These are phyloP conservation scores for Charanyca ferruginea DNA, from an alignment of 2,888 invertebrate genomes.

Conservation along the genomic window DNA sequence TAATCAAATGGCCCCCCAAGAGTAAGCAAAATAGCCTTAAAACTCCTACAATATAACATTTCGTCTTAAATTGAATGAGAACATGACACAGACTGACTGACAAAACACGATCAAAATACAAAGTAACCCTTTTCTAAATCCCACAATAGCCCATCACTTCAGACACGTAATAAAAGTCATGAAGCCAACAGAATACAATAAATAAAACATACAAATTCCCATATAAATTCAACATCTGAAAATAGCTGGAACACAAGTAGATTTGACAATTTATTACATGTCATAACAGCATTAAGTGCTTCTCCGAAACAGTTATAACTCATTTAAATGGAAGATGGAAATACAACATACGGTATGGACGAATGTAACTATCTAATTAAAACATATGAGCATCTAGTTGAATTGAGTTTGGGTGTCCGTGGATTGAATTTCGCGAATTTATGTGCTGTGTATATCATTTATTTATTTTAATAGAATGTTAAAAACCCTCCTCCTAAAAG, in stretches of 20 bases:
- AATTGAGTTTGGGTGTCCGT: slow-evolving; percentile 39
- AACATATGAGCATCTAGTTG: slow-evolving; percentile 46
- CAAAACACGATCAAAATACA: slow-evolving; percentile 27
- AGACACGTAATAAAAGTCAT: slow-evolving; percentile 55
- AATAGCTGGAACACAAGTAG: slow-evolving; percentile 56
- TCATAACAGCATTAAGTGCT: slow-evolving; percentile 65
- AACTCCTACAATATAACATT: neutral
- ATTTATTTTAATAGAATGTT: too few relatives aligned
- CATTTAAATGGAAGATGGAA: slow-evolving; percentile 75
- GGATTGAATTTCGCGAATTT: slow-evolving; percentile 31
- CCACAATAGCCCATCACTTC: slow-evolving; percentile 40
- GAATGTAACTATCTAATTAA: slow-evolving; percentile 76
- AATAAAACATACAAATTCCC: slow-evolving; percentile 52
- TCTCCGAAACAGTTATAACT: slow-evolving; percentile 77
- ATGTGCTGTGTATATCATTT: neutral
- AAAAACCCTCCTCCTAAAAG: too few relatives aligned
- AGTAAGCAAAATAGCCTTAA: too few relatives aligned
- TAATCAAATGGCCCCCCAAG: too few relatives aligned
- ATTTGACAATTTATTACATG: slow-evolving; percentile 64
- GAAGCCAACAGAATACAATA: slow-evolving; percentile 32
- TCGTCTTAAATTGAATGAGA: neutral
- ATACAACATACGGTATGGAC: slow-evolving; percentile 66
- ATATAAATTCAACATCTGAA: slow-evolving; percentile 47
- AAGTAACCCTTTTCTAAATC: slow-evolving; percentile 39
- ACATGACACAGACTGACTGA: neutral